Evolutionary conservation across 2,113 vertebrate species (phyloP).

Genomic region (Oncorhynchus nerka): DNA sequence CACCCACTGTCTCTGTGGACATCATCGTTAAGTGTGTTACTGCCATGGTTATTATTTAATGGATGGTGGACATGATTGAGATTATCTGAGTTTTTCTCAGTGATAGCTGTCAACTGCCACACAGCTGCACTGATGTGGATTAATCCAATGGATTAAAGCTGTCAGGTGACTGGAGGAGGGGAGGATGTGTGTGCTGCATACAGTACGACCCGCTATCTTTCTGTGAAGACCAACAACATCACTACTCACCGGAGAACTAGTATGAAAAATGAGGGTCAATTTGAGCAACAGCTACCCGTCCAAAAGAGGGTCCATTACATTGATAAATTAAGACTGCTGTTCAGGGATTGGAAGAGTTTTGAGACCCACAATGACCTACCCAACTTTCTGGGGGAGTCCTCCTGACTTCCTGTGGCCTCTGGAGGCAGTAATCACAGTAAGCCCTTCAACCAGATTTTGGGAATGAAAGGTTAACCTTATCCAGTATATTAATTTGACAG

Average conservation of each 20-base stretch:
- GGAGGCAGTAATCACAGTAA: neutral
- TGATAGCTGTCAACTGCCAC: constrained; percentile 18
- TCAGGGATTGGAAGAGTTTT: too few relatives aligned
- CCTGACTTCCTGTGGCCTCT: neutral
- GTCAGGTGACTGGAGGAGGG: neutral
- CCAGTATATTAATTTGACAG: neutral
- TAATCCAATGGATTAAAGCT: constrained; percentile 15
- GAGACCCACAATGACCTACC: too few relatives aligned
- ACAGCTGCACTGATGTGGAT: constrained; percentile 33
- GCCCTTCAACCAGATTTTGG: neutral
- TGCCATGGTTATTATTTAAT: constrained; percentile 35
- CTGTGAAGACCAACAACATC: neutral
- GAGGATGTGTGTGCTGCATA: neutral
- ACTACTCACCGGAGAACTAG: neutral
- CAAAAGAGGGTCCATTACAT: too few relatives aligned
- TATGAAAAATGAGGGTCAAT: neutral
- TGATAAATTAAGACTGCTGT: too few relatives aligned
- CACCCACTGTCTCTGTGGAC: neutral
- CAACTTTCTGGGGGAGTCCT: too few relatives aligned
- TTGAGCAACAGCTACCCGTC: too few relatives aligned
- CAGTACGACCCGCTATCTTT: neutral
- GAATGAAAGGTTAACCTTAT: neutral
- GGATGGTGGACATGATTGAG: constrained; percentile 25
- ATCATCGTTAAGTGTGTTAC: neutral
- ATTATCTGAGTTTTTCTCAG: constrained; percentile 32